Evolutionary conservation across 2,113 vertebrate species (phyloP).

Genomic region (Odocoileus hemionus): DNA sequence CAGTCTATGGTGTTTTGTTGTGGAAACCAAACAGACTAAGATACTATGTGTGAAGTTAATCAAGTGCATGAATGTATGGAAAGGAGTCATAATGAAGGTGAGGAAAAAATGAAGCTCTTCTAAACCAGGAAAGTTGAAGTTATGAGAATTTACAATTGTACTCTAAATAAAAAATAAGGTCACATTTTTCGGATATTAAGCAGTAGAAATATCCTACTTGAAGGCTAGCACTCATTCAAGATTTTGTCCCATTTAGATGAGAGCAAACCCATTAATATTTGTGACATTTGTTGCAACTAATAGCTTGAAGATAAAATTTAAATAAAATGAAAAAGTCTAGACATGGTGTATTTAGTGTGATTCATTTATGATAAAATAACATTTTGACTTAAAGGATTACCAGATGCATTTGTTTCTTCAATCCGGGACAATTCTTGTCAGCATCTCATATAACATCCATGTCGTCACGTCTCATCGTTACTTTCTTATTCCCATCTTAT

Average conservation of each 20-base stretch:
- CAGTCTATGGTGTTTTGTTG: too few species aligned
- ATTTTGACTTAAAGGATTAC: background rate
- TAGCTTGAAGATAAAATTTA: background rate
- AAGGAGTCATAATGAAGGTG: background rate
- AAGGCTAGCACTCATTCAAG: background rate
- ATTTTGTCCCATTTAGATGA: background rate
- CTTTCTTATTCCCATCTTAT: background rate
- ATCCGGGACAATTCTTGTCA: background rate
- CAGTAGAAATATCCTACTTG: background rate
- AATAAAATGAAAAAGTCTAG: background rate
- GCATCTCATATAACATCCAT: background rate
- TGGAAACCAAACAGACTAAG: too few species aligned
- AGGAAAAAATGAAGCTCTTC: background rate
- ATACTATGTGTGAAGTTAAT: background rate
- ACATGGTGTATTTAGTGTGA: background rate
- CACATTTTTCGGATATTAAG: background rate
- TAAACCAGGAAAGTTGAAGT: background rate
- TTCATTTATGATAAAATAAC: background rate
- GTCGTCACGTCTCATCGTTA: fast-evolving
- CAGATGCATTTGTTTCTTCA: background rate
- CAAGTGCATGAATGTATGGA: background rate
- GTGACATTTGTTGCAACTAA: background rate
- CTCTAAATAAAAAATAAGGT: background rate
- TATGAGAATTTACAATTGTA: background rate
- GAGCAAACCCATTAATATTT: background rate